Percentiles rank a stretch among this genome's conserved stretches.
Conservation (phyloP, 2,888 invertebrate genomes). For the Caenorhabditis zanzibari region DNA sequence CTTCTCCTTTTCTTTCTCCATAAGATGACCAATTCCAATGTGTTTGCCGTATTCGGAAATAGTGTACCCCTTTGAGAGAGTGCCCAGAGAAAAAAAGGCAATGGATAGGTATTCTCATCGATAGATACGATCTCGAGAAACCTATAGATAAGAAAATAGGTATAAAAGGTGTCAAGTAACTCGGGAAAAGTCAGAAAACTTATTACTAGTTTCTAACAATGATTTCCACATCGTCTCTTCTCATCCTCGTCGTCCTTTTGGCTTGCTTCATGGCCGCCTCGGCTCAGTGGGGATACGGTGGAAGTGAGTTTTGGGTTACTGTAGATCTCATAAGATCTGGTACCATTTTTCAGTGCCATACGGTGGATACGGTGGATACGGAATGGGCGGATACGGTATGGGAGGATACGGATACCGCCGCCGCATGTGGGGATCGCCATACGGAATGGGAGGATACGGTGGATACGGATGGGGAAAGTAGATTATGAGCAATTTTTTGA, state of each 20-base stretch:
- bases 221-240: slow-evolving; percentile 45
- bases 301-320: slow-evolving; percentile 35
- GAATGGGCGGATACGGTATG: slow-evolving; percentile 53
- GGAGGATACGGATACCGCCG: slow-evolving; percentile 46
- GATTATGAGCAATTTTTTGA: not conserved
- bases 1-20: not conserved
- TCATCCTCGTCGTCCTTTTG: slow-evolving; percentile 50
- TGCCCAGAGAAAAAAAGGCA: slow-evolving; percentile 8
- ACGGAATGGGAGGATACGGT: slow-evolving; percentile 48
- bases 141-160: slow-evolving; percentile 18
- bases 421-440: slow-evolving; percentile 32
- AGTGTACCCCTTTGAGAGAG: not conserved
- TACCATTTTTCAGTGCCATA: slow-evolving; percentile 38
- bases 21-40: slow-evolving; percentile 56
- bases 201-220: slow-evolving; percentile 18
- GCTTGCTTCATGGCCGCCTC: slow-evolving; percentile 52
- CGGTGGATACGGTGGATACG: slow-evolving; percentile 56
- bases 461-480: slow-evolving; percentile 63
- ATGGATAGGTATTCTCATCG: slow-evolving; percentile 17
- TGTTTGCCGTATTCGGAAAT: slow-evolving; percentile 28
- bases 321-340: not conserved
- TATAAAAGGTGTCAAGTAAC: slow-evolving; percentile 31
- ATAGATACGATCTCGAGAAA: slow-evolving; percentile 14
- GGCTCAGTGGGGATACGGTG: slow-evolving; percentile 60
- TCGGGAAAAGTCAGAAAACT: slow-evolving; percentile 47